phyloP scores from a whole-genome alignment of 2,797 vertebrate species.

The Anguilla marmorata region DNA sequence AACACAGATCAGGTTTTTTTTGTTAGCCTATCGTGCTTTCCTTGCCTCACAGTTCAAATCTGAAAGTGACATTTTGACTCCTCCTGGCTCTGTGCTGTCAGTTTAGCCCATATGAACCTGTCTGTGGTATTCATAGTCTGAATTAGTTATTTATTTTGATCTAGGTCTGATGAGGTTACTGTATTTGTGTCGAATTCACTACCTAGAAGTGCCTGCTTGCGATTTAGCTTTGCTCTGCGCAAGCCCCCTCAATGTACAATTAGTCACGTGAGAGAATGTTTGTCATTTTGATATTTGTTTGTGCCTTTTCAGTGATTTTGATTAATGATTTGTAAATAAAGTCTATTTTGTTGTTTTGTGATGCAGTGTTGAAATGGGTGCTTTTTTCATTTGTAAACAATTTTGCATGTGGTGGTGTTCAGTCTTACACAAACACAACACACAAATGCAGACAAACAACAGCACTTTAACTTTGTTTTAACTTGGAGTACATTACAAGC shows the following conservation, averaged over 20 bases:
- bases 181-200: not conserved
- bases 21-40: not conserved
- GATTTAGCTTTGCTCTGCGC: not conserved
- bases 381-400: not conserved
- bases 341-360: conserved; percentile 26
- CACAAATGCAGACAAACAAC: too few relatives aligned
- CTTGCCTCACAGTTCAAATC: not conserved
- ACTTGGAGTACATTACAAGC: too few relatives aligned
- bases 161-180: not conserved
- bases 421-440: not conserved
- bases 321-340: conserved; percentile 35
- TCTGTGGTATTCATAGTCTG: not conserved
- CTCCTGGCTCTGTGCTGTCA: not conserved
- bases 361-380: not conserved
- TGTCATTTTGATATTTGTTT: not conserved
- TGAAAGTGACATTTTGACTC: not conserved
- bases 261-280: not conserved
- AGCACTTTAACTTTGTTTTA: too few relatives aligned
- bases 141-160: not conserved
- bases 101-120: not conserved
- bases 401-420: not conserved
- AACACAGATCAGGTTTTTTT: not conserved
- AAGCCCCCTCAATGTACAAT: not conserved
- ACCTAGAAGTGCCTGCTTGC: conserved; percentile 2
- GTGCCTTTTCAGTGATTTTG: not conserved